These are phyloP conservation scores for Cyclura pinguis DNA, from an alignment of 2,797 vertebrate genomes.

Conservation along the genomic window DNA sequence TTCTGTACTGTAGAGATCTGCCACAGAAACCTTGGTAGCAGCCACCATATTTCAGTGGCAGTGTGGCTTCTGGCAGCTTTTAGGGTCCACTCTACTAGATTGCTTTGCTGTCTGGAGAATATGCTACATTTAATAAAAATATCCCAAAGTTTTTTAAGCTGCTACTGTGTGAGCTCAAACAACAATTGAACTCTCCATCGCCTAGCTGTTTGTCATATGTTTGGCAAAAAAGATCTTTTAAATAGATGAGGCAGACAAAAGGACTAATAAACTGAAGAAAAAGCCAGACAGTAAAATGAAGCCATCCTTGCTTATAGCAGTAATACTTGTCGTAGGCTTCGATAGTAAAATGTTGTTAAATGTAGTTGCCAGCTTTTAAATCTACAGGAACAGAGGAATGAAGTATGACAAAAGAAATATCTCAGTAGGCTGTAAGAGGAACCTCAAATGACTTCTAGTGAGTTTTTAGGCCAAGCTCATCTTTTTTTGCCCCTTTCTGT, in stretches of 20 bases:
- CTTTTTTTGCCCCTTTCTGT: constrained; percentile 1
- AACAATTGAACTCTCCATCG: neutral
- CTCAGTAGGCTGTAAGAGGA: neutral
- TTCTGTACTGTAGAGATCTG: neutral
- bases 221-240: neutral
- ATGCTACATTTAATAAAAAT: neutral
- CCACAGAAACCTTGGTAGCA: neutral
- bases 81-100: neutral
- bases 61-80: neutral
- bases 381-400: neutral
- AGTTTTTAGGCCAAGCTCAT: neutral
- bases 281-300: constrained; percentile 5
- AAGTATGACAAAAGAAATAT: neutral
- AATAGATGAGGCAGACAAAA: constrained; percentile 5
- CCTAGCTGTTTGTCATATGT: neutral
- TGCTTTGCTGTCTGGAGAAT: constrained; percentile 8
- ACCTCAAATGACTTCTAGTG: neutral
- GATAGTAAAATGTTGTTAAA: neutral
- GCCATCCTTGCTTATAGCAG: neutral
- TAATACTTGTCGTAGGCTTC: neutral
- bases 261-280: neutral
- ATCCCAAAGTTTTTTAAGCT: neutral
- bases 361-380: neutral
- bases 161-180: neutral
- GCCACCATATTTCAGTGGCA: neutral